Base-by-base conservation (phyloP, 1,140 invertebrate species). In the Stegodyphus mimosarum region DNA sequence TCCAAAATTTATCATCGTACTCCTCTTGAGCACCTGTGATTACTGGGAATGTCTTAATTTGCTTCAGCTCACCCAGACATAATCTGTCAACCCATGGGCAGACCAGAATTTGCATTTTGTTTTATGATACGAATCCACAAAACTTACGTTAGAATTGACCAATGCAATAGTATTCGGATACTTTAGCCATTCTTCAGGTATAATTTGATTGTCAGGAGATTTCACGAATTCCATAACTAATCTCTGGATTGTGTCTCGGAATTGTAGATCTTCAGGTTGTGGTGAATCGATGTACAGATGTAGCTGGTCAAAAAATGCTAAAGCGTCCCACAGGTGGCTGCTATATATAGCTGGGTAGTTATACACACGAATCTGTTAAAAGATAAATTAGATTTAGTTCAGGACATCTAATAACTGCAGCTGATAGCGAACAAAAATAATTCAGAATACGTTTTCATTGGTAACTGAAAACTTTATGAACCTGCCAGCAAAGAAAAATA, bases 301-400 rank as follows among this genome's bases (percentile, higher is more conserved):
- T 7, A 85, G 70, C 52, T 83, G 50, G 48, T 87, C 71, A 48
- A 88, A 88, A 60, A 87, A 88, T 5, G 87, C 83, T 15, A 88
- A 63, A 5, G 74, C 73, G 55, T 88, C 88, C 84, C 78, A 86
- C 7, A 88, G 52, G 60, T 88, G 88, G 52, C 86, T 87, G 51
- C 75, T 85, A 63, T 84, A 87, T 17, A 72, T 63, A 66, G 66
- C 86, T 50, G 85, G 69, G 66, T 88, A 87, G 17, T 64, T 85
- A 72, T 84, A 87, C 49, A 87, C 70, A 49, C 66, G 72, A 63
- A 87, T 66, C 87, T 88, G 48, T 13, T 33, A 33, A 33, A 33
- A 33, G 33, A 33, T 33, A 33, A 33, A 33, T 33, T 33, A 33
- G 33, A 33, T 33, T 33, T 33, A 33, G 33, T 33, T 33, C 3